Conservation (phyloP, 2,113 vertebrate genomes). For the Apteryx mantelli region DNA sequence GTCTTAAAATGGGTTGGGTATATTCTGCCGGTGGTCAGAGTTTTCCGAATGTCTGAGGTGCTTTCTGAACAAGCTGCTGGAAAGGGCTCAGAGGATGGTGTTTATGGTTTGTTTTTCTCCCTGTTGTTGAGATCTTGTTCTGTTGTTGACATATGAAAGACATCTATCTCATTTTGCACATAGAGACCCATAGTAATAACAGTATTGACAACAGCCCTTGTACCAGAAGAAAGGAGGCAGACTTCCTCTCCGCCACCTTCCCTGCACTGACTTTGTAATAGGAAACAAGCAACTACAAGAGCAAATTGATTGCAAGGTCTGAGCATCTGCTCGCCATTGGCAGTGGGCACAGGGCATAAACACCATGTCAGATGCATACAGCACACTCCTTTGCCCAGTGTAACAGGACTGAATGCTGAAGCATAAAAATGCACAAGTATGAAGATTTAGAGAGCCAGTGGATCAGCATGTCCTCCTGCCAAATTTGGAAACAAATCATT, state of each 20-base stretch:
- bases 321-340: neutral
- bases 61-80: neutral
- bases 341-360: neutral
- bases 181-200: no score
- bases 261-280: neutral
- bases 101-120: neutral
- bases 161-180: neutral
- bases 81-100: neutral
- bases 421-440: neutral
- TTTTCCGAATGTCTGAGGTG: neutral
- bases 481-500: neutral
- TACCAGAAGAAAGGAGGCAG: neutral
- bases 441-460: neutral
- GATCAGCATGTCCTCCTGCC: neutral
- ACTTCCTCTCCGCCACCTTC: neutral
- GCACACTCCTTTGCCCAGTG: neutral
- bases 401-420: neutral
- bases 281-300: neutral
- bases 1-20: neutral
- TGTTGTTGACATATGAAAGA: no score
- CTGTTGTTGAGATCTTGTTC: neutral
- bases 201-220: neutral
- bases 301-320: neutral
- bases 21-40: neutral
- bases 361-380: neutral